A percentile compares a stretch with the other conserved stretches of the same genome.
Conservation (phyloP, 2,888 invertebrate genomes). For the Bugulina stolonifera region DNA sequence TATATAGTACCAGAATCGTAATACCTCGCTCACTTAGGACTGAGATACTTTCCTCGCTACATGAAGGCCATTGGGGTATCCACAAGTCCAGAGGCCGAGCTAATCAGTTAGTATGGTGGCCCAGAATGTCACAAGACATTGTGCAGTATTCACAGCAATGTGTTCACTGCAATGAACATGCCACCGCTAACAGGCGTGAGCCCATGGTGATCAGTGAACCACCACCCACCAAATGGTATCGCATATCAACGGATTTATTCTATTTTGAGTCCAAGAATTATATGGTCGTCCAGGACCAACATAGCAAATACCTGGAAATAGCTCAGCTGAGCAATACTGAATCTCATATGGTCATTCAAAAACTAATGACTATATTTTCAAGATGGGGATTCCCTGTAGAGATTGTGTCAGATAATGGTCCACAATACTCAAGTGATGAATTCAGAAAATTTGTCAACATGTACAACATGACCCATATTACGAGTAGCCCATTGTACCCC, state of each 20-base stretch:
- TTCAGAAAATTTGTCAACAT: background rate
- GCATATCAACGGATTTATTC: conserved; percentile 12
- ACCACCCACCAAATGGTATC: background rate
- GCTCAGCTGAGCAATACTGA: background rate
- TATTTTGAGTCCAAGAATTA: background rate
- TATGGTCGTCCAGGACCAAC: conserved; percentile 6
- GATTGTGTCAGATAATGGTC: background rate
- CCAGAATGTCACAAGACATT: background rate
- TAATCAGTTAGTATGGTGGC: conserved; percentile 11
- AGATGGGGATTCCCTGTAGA: background rate
- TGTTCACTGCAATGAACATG: conserved; percentile 1
- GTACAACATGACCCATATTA: background rate
- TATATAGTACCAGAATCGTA: background rate
- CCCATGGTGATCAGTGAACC: background rate
- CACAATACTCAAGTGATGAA: conserved; percentile 2
- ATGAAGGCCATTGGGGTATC: conserved; percentile 9
- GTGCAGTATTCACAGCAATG: background rate
- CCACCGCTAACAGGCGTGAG: background rate
- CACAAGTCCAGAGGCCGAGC: background rate
- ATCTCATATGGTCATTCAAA: background rate
- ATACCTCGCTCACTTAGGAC: background rate
- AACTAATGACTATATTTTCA: background rate
- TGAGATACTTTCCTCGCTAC: background rate
- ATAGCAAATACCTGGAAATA: background rate
- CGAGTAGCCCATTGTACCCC: background rate